These are phyloP conservation scores for Strongylocentrotus purpuratus DNA, from an alignment of 35 echinoderm and acorn worm genomes.

Conservation along the genomic window DNA sequence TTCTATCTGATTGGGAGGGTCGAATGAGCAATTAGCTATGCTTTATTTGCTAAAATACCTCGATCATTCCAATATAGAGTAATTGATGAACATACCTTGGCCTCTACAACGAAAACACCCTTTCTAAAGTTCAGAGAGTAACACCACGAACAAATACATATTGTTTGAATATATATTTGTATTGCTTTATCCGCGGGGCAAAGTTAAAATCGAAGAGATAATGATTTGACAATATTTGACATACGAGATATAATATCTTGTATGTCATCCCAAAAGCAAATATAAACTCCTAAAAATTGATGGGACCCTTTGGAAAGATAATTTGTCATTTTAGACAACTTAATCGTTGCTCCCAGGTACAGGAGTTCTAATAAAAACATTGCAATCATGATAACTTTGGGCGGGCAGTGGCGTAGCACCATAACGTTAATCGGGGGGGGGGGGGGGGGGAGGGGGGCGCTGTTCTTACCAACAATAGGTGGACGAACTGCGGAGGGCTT, in stretches of 20 bases:
- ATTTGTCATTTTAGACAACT: background rate
- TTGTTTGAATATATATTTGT: background rate
- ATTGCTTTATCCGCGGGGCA: background rate
- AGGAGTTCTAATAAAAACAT: too few species aligned
- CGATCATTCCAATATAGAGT: background rate
- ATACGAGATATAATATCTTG: background rate
- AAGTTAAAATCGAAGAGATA: background rate
- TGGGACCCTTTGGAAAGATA: background rate
- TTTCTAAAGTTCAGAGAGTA: background rate
- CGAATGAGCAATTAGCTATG: too few species aligned
- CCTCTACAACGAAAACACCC: background rate
- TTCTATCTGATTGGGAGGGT: too few species aligned
- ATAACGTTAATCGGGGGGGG: too few species aligned
- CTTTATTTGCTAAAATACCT: too few species aligned
- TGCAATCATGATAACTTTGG: too few species aligned
- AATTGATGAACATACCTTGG: background rate
- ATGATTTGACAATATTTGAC: background rate
- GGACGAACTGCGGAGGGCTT: too few species aligned
- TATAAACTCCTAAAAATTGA: background rate
- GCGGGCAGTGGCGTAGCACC: too few species aligned
- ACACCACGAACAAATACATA: background rate
- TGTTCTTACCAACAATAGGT: too few species aligned
- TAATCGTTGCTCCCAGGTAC: background rate
- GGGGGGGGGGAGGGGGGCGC: too few species aligned
- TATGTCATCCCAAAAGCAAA: conserved; percentile 2